Percentiles rank a stretch among this genome's conserved stretches.
These are phyloP conservation scores for Mizuhopecten yessoensis DNA, from an alignment of 1,140 invertebrate genomes.

Conservation along the genomic window DNA sequence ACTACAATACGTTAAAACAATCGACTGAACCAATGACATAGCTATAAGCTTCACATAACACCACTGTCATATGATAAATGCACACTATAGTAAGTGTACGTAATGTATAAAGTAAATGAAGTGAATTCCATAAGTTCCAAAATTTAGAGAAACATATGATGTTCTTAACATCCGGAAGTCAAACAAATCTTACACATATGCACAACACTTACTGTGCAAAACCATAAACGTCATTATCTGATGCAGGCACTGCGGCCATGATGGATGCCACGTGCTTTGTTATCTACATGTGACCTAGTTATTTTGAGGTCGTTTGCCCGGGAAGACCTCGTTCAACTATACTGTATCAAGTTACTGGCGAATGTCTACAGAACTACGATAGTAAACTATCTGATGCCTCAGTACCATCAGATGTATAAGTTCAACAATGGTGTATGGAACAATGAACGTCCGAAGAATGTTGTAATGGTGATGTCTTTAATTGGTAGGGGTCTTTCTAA, in stretches of 20 bases:
- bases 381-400: neutral
- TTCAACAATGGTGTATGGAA: neutral
- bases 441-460: neutral
- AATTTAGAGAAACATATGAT: neutral
- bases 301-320: constrained; percentile 37
- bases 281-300: constrained; percentile 32
- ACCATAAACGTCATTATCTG: constrained; percentile 32
- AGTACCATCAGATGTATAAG: neutral
- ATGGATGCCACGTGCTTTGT: constrained; percentile 31
- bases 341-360: constrained; percentile 24
- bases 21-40: too few species aligned
- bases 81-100: too few species aligned
- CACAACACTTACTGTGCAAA: constrained; percentile 33
- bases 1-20: too few species aligned
- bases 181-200: constrained; percentile 9
- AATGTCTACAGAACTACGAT: neutral
- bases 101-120: too few species aligned
- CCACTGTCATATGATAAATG: too few species aligned
- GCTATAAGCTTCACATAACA: too few species aligned
- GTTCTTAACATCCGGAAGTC: neutral
- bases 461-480: neutral
- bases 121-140: neutral
- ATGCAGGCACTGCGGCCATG: constrained; percentile 35
- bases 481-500: neutral
- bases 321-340: constrained; percentile 16